Conservation (phyloP, 2,888 invertebrate species). For the Eretmocerus hayati region DNA sequence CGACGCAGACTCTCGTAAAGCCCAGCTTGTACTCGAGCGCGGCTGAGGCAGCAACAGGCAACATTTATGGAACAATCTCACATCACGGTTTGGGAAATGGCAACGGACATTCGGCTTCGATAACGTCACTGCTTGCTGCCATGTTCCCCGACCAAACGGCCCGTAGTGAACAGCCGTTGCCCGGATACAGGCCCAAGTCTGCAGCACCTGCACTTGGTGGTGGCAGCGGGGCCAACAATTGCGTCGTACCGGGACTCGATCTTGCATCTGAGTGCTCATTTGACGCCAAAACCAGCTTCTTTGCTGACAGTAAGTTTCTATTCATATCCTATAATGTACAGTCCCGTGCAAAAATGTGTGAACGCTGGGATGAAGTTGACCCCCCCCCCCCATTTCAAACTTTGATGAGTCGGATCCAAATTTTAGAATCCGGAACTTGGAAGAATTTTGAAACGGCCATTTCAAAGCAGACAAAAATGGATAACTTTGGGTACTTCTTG, state of each 20-base stretch:
- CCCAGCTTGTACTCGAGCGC: slow-evolving; percentile 27
- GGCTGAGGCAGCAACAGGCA: slow-evolving; percentile 8
- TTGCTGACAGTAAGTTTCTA: slow-evolving; percentile 25
- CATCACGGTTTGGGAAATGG: no score
- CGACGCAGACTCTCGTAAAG: slow-evolving; percentile 41
- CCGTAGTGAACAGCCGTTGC: slow-evolving; percentile 33
- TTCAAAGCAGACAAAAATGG: no score
- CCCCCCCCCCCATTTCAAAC: no score
- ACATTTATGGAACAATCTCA: no score
- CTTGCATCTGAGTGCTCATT: slow-evolving; percentile 32
- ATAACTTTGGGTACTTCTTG: no score
- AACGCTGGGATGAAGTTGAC: no score
- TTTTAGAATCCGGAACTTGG: no score
- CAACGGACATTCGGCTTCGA: slow-evolving; percentile 35
- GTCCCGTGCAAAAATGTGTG: no score
- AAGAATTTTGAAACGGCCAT: no score
- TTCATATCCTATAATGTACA: no score
- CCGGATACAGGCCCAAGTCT: slow-evolving; percentile 36
- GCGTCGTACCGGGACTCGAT: slow-evolving; percentile 34
- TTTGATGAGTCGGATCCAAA: no score
- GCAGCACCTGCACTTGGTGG: slow-evolving; percentile 30
- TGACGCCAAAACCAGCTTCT: slow-evolving; percentile 24
- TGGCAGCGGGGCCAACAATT: slow-evolving; percentile 32
- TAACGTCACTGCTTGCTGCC: slow-evolving; percentile 41
- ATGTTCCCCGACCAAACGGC: slow-evolving; percentile 44